Percentiles rank a stretch among this genome's conserved stretches.
Evolutionary conservation across 35 echinoderm and acorn worm genomes (phyloP).

Genomic region (Heliocidaris erythrogramma): DNA sequence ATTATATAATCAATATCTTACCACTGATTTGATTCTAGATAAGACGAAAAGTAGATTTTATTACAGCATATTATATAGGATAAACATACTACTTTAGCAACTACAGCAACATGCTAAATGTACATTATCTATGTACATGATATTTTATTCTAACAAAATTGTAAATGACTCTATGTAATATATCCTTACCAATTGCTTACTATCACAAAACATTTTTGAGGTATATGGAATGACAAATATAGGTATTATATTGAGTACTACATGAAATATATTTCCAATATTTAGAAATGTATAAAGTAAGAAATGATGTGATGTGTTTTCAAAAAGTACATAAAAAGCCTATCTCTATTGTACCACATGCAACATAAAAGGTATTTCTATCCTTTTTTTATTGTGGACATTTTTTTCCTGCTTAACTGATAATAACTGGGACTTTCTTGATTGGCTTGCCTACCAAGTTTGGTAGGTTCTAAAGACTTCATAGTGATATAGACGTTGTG

Average conservation of each 20-base stretch:
- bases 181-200: constrained; percentile 51
- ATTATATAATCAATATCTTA: constrained; percentile 30
- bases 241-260: constrained; percentile 54
- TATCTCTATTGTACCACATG: constrained; percentile 45
- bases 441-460: not conserved
- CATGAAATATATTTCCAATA: constrained; percentile 44
- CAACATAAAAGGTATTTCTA: constrained; percentile 50
- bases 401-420: not conserved
- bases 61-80: constrained; percentile 6
- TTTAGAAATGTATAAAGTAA: constrained; percentile 52
- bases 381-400: constrained; percentile 10
- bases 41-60: constrained; percentile 14
- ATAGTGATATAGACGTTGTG: not conserved
- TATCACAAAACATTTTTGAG: constrained; percentile 35
- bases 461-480: not conserved
- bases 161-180: constrained; percentile 44
- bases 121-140: constrained; percentile 47
- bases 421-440: constrained; percentile 29
- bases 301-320: constrained; percentile 50
- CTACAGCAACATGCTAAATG: constrained; percentile 39
- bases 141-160: constrained; percentile 40
- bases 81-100: constrained; percentile 28
- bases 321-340: constrained; percentile 36
- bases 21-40: constrained; percentile 36
- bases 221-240: constrained; percentile 43